Evolutionary conservation across 2,797 vertebrate species (phyloP).

Genomic region (Falco cherrug): DNA sequence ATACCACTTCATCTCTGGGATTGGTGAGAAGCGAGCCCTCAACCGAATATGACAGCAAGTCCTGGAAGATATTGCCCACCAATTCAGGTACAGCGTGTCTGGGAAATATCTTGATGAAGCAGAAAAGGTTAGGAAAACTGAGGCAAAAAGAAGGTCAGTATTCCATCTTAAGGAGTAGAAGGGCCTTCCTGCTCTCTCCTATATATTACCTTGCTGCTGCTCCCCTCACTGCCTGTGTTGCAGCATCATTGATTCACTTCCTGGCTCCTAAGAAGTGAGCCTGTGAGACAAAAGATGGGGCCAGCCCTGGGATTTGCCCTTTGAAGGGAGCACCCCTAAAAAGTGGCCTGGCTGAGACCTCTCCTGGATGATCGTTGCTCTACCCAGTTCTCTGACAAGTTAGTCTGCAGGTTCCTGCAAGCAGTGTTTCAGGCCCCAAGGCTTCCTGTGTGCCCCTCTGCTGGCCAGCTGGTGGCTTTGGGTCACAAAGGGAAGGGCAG

Average conservation of each 20-base stretch:
- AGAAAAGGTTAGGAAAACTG: neutral
- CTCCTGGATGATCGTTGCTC: neutral
- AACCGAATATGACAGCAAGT: neutral
- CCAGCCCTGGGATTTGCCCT: neutral
- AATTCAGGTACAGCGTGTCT: neutral
- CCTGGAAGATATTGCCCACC: neutral
- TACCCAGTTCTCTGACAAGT: neutral
- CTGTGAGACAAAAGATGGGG: neutral
- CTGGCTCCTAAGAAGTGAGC: neutral
- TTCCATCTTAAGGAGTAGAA: neutral
- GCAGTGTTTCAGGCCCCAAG: neutral
- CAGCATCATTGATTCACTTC: neutral
- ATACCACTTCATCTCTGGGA: neutral
- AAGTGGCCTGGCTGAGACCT: neutral
- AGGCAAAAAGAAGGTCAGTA: neutral
- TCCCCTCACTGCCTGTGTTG: neutral
- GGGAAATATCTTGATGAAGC: neutral
- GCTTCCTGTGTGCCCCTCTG: neutral
- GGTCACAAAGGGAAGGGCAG: neutral
- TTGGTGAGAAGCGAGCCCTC: neutral
- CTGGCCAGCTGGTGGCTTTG: neutral
- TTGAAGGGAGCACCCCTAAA: neutral
- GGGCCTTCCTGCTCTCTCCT: neutral
- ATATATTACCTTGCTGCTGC: neutral
- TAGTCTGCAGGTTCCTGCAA: neutral